phyloP scores from a whole-genome alignment of 2,113 vertebrate species.

The Puma concolor region DNA sequence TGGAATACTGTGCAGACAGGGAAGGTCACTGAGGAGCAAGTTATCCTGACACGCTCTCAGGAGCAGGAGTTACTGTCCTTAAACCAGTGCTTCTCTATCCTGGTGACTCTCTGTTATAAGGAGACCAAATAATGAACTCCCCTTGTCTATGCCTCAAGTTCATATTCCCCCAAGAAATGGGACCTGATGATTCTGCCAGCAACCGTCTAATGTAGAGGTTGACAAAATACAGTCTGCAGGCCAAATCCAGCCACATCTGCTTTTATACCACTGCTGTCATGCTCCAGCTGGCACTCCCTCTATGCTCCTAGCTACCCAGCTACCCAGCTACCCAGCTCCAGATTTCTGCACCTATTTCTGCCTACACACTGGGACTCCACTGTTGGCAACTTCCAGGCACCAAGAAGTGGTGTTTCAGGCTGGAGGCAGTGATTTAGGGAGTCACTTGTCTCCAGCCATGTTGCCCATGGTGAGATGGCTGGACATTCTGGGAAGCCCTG shows the following conservation, averaged over 20 bases:
- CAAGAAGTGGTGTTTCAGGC: neutral
- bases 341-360: neutral
- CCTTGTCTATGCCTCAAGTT: neutral
- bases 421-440: neutral
- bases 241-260: neutral
- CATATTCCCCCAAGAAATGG: neutral
- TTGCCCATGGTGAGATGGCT: neutral
- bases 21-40: neutral
- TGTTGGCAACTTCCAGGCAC: neutral
- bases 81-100: neutral
- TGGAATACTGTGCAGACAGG: neutral
- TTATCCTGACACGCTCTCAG: neutral
- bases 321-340: neutral
- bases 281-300: neutral
- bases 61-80: neutral
- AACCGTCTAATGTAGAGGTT: neutral
- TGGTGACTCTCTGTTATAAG: neutral
- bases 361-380: neutral
- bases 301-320: no score
- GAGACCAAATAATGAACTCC: neutral
- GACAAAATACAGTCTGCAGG: neutral
- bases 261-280: neutral
- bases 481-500: no score
- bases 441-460: neutral
- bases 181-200: neutral